Evolutionary conservation across 2,888 invertebrate genomes (phyloP), one percentile per base, ranked within the genome.

Genomic region (Gastracanthus pulcherrimus): DNA sequence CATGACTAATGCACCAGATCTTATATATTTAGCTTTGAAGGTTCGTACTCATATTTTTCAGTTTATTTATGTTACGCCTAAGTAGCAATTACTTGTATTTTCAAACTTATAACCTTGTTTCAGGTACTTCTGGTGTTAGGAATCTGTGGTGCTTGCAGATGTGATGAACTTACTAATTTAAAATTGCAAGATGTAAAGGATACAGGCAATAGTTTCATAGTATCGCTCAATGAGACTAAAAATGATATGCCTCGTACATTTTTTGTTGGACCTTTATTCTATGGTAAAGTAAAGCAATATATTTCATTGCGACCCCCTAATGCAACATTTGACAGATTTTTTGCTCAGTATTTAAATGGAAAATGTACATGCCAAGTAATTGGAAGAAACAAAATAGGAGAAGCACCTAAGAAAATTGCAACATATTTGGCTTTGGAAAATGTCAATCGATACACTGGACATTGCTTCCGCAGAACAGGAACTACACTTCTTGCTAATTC

Each of bases 251-350:
- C 60, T 23, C 60, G 62, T 13, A 58, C 31, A 2, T 81, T 81
- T 55, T 45, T 77, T 16, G 77, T 77, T 23, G 69, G 81, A 38
- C 23, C 26, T 31, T 36, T n/a, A 11, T 72, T 64, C 23, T 76
- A 81, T 66, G 11, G n/a, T 2, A 66, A 64, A 72, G 66, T 81
- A 4, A 81, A 77, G 29, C 13, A 51, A 13, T 81, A 81, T 51
- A 77, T 81, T 31, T 23, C 19, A 19, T 7, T 55, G 19, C n/a
- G 19, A 5, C 51, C 23, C 3, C 23, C 2, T 23, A 11, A 23
- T 70, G 19, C 48, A 19, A 36, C 13, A 67, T 74, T 38, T 11
- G 77, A 77, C 36, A 51, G 67, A 66, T 77, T 81, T 77, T 81
- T 77, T n/a, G 23, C 67, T 2, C 16, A 72, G 19, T 81, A 55